Percentiles rank a stretch among this genome's conserved stretches.
phyloP scores from a whole-genome alignment of 2,797 vertebrate genomes.

The Siniperca scherzeri region DNA sequence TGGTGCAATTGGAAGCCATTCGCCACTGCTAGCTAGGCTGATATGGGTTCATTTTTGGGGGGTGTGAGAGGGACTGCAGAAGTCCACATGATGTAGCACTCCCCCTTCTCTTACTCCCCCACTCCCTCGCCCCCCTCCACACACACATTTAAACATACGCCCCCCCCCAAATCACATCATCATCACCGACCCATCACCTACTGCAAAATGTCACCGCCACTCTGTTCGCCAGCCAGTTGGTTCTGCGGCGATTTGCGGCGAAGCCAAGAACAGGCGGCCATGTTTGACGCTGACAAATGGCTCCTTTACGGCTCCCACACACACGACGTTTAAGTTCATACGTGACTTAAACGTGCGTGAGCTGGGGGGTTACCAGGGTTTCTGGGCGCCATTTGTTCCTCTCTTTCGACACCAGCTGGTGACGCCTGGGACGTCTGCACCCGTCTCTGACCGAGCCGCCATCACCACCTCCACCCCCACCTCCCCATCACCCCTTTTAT shows the following conservation, averaged over 20 bases:
- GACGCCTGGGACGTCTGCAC: constrained; percentile 23
- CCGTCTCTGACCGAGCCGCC: constrained; percentile 27
- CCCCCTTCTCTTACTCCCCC: neutral
- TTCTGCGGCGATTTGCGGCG: neutral
- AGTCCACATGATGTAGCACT: constrained; percentile 28
- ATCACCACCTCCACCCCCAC: neutral
- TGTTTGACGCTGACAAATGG: constrained; percentile 36
- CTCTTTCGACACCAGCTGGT: neutral
- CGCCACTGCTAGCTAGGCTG: neutral
- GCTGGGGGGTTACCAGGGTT: neutral
- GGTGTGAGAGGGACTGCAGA: constrained; percentile 35
- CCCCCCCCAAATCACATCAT: constrained; percentile 11
- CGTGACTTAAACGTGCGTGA: neutral
- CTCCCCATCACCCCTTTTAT: neutral
- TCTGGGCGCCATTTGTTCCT: neutral
- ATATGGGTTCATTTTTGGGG: constrained; percentile 31
- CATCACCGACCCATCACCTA: constrained; percentile 32
- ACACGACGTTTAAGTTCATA: neutral
- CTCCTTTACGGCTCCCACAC: neutral
- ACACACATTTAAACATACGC: neutral
- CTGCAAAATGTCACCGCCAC: constrained; percentile 33
- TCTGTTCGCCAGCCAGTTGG: neutral
- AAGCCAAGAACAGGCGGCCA: constrained; percentile 23
- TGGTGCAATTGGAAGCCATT: neutral
- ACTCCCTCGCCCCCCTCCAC: neutral